Base-by-base conservation (phyloP, 2,797 vertebrate species). In the Pogoniulus pusillus region DNA sequence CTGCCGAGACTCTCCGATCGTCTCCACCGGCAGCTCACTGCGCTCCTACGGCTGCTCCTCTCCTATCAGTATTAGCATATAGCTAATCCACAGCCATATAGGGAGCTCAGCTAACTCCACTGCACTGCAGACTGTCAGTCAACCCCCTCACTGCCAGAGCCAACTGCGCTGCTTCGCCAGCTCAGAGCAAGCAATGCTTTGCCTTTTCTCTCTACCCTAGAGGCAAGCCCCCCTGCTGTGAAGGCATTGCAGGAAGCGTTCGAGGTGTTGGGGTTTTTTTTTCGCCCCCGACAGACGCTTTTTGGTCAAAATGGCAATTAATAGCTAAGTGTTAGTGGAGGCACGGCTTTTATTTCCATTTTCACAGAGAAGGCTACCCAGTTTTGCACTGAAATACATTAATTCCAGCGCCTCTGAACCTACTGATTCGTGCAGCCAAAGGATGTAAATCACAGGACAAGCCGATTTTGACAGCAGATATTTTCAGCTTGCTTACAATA, bases 31-130 rank as follows among this genome's bases (percentile, higher is more conserved):
- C 97, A 97, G 97, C 96, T 97, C 96, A 85, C 97, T 96, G 97
- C 96, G 80, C 95, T 95, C 93, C 76, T 94, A 91, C 92, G 51
- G 94, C 96, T 96, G 94, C 89, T 96, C 97, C 96, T 97, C 97
- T 97, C 97, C 97, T 97, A 91, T 97, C 98, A 97, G 98, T 98
- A 97, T 98, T 98, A 98, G 98, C 98, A 98, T 98, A 97, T 91
- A 98, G 98, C 98, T 98, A 98, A 98, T 98, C 98, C 98, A 97
- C 97, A 96, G 98, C 98, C 98, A 98, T 98, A 96, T 97, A 98
- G 98, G 98, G 98, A 98, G 98, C 96, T 95, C 93, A 96, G 96
- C 97, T 95, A 97, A 97, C 97, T 97, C 97, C 97, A 97, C 97
- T 97, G 97, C 97, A 98, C 98, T 98, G 98, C 98, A 98, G 98